Percentiles rank a stretch among this genome's conserved stretches.
phyloP scores from a whole-genome alignment of 2,797 vertebrate species.

The Hephaestus fuliginosus region DNA sequence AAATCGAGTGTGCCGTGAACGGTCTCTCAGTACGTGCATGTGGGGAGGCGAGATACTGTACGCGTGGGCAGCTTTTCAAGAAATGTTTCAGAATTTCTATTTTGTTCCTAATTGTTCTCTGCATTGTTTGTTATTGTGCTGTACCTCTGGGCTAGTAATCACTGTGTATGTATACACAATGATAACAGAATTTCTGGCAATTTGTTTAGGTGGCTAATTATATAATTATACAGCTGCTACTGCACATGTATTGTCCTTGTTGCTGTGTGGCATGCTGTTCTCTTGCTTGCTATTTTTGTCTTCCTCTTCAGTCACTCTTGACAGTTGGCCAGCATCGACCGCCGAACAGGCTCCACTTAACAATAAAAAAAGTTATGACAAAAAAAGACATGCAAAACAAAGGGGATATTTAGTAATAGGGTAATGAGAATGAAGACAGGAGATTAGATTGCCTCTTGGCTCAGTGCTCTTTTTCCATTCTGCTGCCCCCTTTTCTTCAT shows the following conservation, averaged over 20 bases:
- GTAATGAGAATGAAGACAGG: slow-evolving; percentile 49
- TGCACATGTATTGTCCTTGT: slow-evolving; percentile 68
- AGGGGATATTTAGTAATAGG: slow-evolving; percentile 53
- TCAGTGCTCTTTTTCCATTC: slow-evolving; percentile 48
- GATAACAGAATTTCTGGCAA: slow-evolving; percentile 61
- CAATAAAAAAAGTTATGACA: slow-evolving; percentile 37
- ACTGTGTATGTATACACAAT: slow-evolving; percentile 57
- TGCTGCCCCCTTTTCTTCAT: slow-evolving; percentile 63
- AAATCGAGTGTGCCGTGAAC: slow-evolving; percentile 33
- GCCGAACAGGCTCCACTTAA: slow-evolving; percentile 46
- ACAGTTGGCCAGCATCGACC: slow-evolving; percentile 68
- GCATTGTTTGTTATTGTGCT: slow-evolving; percentile 57
- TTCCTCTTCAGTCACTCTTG: slow-evolving; percentile 77
- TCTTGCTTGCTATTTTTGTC: slow-evolving; percentile 73
- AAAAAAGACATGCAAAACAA: slow-evolving; percentile 39
- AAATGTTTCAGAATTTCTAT: slow-evolving; percentile 35
- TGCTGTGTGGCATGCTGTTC: slow-evolving; percentile 56
- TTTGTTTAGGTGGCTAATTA: slow-evolving; percentile 79
- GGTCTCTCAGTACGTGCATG: slow-evolving; percentile 35
- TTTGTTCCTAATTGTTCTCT: slow-evolving; percentile 63
- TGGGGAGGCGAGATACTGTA: slow-evolving; percentile 43
- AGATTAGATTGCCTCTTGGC: slow-evolving; percentile 61
- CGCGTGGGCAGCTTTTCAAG: slow-evolving; percentile 39
- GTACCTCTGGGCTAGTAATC: slow-evolving; percentile 54
- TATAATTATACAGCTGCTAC: slow-evolving; percentile 63